These are phyloP conservation scores for Siphlonurus alternatus DNA, from an alignment of 2,888 invertebrate genomes.

Conservation along the genomic window DNA sequence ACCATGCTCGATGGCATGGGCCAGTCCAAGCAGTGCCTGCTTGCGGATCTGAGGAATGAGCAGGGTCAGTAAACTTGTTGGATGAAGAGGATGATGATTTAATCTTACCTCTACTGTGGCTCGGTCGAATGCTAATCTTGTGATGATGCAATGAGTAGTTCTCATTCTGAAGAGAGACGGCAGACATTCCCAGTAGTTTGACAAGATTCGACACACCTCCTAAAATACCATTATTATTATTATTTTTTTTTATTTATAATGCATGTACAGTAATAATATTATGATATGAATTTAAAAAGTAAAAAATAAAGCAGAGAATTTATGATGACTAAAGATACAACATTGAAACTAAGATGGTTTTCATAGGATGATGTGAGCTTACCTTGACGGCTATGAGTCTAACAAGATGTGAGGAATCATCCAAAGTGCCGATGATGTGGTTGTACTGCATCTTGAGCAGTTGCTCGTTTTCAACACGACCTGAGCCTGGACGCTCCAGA, in stretches of 20 bases:
- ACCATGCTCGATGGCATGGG: neutral
- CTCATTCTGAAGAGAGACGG: neutral
- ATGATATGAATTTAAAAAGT: too few species aligned
- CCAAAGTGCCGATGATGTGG: conserved; percentile 16
- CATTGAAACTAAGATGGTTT: too few species aligned
- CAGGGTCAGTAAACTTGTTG: neutral
- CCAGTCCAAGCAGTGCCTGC: neutral
- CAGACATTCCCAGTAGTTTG: neutral
- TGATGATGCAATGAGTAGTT: neutral
- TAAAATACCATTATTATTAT: neutral
- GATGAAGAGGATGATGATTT: too few species aligned
- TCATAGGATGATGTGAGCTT: too few species aligned
- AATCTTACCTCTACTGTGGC: neutral
- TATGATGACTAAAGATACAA: too few species aligned
- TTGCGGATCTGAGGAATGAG: neutral
- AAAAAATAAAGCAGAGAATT: too few species aligned
- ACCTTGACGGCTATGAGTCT: conserved; percentile 18
- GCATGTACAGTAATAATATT: too few species aligned
- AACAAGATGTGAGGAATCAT: conserved; percentile 18
- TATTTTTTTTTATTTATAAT: too few species aligned
- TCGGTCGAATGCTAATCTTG: neutral
- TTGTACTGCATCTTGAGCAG: conserved; percentile 17
- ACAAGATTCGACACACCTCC: neutral
- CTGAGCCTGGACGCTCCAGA: conserved; percentile 16
- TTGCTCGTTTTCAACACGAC: conserved; percentile 12